These are phyloP conservation scores for Gyrodactylus bullatarudis DNA, from an alignment of 1,140 invertebrate species.

Conservation along the genomic window DNA sequence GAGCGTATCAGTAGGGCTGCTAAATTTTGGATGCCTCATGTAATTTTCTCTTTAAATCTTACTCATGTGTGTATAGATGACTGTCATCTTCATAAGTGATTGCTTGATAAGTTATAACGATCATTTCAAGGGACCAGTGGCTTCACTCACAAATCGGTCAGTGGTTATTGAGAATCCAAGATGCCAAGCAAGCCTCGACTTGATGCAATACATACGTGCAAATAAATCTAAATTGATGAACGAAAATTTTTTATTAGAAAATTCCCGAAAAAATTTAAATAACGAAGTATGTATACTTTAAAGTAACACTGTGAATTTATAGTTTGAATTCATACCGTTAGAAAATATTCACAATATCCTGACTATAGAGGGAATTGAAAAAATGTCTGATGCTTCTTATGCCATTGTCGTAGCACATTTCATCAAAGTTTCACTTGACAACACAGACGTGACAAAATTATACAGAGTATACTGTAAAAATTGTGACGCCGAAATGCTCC, in stretches of 20 bases:
- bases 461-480: not conserved
- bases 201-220: not conserved
- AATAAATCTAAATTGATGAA: not conserved
- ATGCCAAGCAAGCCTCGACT: not conserved
- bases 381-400: not conserved
- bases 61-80: too few species aligned
- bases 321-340: not conserved
- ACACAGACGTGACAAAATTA: not conserved
- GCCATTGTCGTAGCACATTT: not conserved
- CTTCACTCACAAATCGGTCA: not conserved
- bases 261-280: not conserved
- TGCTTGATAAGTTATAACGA: not conserved
- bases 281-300: not conserved
- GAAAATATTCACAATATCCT: not conserved
- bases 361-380: not conserved
- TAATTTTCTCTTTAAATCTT: too few species aligned
- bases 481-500: not conserved
- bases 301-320: not conserved
- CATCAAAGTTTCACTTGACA: not conserved
- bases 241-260: not conserved
- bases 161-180: not conserved
- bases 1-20: not conserved
- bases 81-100: not conserved
- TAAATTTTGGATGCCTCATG: not conserved
- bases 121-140: not conserved